Base-by-base conservation (phyloP, 2,888 invertebrate species). In the Cantharis lateralis region DNA sequence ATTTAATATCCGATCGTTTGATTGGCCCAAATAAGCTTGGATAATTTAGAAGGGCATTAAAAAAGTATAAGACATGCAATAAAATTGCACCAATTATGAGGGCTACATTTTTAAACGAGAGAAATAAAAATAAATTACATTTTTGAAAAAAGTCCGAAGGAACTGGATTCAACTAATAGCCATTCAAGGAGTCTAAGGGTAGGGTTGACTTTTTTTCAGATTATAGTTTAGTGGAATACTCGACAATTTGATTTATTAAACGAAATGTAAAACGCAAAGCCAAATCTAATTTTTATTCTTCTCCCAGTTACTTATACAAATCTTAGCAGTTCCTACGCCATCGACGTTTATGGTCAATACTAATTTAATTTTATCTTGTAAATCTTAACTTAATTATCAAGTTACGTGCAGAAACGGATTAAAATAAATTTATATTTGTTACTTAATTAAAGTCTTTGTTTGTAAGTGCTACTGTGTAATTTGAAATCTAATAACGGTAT, bases 151-250 rank as follows among this genome's bases (percentile, higher is more conserved):
- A 48, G n/a, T 48, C 48, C n/a, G n/a, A 48, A 48, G 48, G 48
- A 48, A n/a, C n/a, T 48, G 48, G n/a, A 48, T 48, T 48, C 48
- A n/a, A 48, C 7, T n/a, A n/a, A n/a, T n/a, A n/a, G 75, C 75
- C 77, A 77, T 77, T 77, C 75, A 72, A 64, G 72, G 62, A 74
- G 69, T 74, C 71, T 77, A 76, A 76, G 76, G n/a, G n/a, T 76
- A 77, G 66, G 77, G 77, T 74, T 71, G 71, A 71, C 72, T 75
- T 77, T 75, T 72, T 73, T 48, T n/a, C 4, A n/a, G 7, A 48
- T 48, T n/a, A 48, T 48, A 48, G 48, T 48, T 48, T 48, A 9
- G n/a, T 48, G 48, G n/a, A 48, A 48, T n/a, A 48, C 48, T 48
- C 48, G 13, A 48, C 48, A 48, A 48, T 48, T 48, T 48, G 13